Evolutionary conservation across 2,888 invertebrate species (phyloP).

Genomic region (Scaeva pyrastri): DNA sequence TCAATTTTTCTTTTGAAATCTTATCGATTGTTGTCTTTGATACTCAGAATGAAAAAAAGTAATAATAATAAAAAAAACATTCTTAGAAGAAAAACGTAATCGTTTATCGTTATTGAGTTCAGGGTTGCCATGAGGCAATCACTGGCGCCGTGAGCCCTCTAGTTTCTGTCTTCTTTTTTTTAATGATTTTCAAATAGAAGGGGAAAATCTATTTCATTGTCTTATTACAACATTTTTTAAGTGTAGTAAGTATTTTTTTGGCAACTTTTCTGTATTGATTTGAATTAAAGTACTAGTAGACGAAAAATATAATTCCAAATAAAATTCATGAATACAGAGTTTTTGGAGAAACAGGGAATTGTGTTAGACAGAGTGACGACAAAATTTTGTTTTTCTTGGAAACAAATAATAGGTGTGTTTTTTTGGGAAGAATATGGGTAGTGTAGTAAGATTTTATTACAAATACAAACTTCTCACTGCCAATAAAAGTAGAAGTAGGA

Average conservation of each 20-base stretch:
- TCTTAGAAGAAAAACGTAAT: neutral
- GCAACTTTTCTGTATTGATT: neutral
- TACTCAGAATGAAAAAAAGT: neutral
- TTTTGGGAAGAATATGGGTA: too few species aligned
- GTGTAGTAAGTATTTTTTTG: neutral
- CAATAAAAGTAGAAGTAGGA: too few species aligned
- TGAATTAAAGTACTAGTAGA: too few species aligned
- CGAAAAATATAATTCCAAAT: too few species aligned
- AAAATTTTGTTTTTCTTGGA: too few species aligned
- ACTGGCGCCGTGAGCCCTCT: neutral
- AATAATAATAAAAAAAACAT: neutral
- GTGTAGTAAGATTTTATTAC: too few species aligned
- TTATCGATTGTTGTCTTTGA: constrained; percentile 23
- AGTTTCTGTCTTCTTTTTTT: neutral
- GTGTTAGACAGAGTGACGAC: too few species aligned
- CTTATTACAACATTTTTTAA: neutral
- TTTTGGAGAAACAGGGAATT: too few species aligned
- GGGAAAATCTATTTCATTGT: neutral
- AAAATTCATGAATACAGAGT: too few species aligned
- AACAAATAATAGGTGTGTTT: too few species aligned
- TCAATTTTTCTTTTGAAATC: constrained; percentile 14
- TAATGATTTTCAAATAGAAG: neutral
- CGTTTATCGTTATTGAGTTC: constrained; percentile 18
- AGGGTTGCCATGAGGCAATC: constrained; percentile 26
- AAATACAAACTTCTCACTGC: too few species aligned